Base-by-base conservation (phyloP, 2,113 vertebrate genomes). In the Tringa solitaria region DNA sequence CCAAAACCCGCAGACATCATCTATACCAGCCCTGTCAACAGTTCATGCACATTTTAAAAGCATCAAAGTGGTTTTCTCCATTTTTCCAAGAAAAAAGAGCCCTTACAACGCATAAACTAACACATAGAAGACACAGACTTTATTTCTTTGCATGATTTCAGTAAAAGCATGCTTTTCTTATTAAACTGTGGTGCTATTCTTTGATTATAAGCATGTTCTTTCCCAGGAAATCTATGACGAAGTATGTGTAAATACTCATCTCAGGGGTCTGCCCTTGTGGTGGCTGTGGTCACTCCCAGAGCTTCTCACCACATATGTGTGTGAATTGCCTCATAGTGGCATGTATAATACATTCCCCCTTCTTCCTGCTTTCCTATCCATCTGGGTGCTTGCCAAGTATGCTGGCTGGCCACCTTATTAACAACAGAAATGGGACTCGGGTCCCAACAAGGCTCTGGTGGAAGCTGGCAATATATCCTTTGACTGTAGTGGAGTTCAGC, bases 131-230 rank as follows among this genome's bases (percentile, higher is more conserved):
- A 65, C 78, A 80, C 6, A 79, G 82, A 68, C 51, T 14, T 86
- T 81, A 84, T 48, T 65, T 87, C 43, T 92, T 88, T 84, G n/a
- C 61, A 82, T 94, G 5, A 86, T 84, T 95, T 95, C 78, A 92
- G 48, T 84, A 87, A 85, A 95, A 87, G 48, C 69, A 95, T 75
- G 48, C 30, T 86, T 93, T 96, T 93, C 57, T 89, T 57, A 69
- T 92, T 95, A 92, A 95, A 86, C 43, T 80, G 59, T 69, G 33
- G 20, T 87, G 67, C 57, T 85, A 48, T 84, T 78, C 80, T 80
- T 84, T 93, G 74, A 93, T 89, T 90, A 69, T 24, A 81, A 54
- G 51, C 33, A 54, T 88, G 43, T 69, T 79, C 57, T 91, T 94
- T 84, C 46, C 61, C 56, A 35, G 39, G 35, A 88, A 92, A 91